Evolutionary conservation across 64 coral and sea anemone genomes (phyloP).

Genomic region (Dendronephthya gigantea): DNA sequence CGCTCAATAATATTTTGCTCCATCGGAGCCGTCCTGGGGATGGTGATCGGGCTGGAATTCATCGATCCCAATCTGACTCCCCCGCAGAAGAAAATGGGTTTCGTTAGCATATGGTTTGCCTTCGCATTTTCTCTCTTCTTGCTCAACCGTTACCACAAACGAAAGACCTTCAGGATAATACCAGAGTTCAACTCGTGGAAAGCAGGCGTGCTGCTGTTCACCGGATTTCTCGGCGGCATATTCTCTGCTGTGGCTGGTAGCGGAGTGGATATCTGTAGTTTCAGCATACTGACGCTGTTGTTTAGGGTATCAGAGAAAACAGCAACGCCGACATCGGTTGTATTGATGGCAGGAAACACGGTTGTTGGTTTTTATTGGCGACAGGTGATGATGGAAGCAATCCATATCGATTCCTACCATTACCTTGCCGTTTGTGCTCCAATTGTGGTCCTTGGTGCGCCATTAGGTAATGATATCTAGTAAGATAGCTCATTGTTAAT

Average conservation of each 20-base stretch:
- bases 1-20: constrained; percentile 59
- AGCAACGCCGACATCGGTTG: neutral
- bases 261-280: constrained; percentile 65
- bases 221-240: constrained; percentile 58
- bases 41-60: constrained; percentile 49
- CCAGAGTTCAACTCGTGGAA: constrained; percentile 70
- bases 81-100: constrained; percentile 70
- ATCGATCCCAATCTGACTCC: constrained; percentile 71
- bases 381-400: constrained; percentile 36
- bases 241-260: constrained; percentile 59
- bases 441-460: neutral
- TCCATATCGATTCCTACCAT: neutral
- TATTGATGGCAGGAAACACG: constrained; percentile 58
- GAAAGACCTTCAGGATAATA: constrained; percentile 50
- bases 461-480: neutral
- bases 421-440: constrained; percentile 1
- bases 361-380: constrained; percentile 65
- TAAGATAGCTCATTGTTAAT: no score
- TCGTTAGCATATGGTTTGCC: constrained; percentile 68
- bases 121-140: constrained; percentile 74
- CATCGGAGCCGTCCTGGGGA: constrained; percentile 45
- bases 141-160: constrained; percentile 56
- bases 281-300: constrained; percentile 62
- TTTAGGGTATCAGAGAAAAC: constrained; percentile 73
- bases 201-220: constrained; percentile 26